phyloP scores from a whole-genome alignment of 2,888 invertebrate species.

The Argyra leucocephala region DNA sequence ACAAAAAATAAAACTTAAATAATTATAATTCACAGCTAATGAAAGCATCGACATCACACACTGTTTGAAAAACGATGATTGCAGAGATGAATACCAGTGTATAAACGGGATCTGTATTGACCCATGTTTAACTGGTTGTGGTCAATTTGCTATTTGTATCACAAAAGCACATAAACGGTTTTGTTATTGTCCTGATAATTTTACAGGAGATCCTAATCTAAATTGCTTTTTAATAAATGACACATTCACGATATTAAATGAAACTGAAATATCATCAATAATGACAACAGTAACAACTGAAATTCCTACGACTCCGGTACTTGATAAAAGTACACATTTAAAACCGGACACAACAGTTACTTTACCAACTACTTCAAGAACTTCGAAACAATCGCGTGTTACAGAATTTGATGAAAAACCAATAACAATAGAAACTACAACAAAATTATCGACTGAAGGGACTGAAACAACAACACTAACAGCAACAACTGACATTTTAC shows the following conservation, averaged over 20 bases:
- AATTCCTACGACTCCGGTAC: constrained; percentile 8
- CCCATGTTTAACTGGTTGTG: constrained; percentile 40
- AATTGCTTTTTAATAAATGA: constrained; percentile 28
- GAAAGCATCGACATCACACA: constrained; percentile 27
- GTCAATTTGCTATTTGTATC: constrained; percentile 37
- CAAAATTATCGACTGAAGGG: no score
- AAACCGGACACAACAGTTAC: constrained; percentile 4
- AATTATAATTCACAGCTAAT: constrained; percentile 23
- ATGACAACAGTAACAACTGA: not conserved
- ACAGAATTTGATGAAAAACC: constrained; percentile 4
- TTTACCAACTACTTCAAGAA: not conserved
- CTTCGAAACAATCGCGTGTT: not conserved
- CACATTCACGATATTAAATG: not conserved
- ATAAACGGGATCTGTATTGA: constrained; percentile 39
- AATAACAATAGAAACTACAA: not conserved
- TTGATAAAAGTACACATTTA: constrained; percentile 7
- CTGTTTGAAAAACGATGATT: constrained; percentile 43
- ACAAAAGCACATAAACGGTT: constrained; percentile 38
- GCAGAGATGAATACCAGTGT: constrained; percentile 42
- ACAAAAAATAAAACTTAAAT: constrained; percentile 19
- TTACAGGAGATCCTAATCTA: constrained; percentile 68
- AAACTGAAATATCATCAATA: constrained; percentile 8
- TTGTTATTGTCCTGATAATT: constrained; percentile 76
- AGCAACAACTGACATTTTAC: no score
- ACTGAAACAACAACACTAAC: no score